Evolutionary conservation across 1,140 invertebrate genomes (phyloP), one percentile per base, ranked within the genome.

Genomic region (Armadillidium nasatum): DNA sequence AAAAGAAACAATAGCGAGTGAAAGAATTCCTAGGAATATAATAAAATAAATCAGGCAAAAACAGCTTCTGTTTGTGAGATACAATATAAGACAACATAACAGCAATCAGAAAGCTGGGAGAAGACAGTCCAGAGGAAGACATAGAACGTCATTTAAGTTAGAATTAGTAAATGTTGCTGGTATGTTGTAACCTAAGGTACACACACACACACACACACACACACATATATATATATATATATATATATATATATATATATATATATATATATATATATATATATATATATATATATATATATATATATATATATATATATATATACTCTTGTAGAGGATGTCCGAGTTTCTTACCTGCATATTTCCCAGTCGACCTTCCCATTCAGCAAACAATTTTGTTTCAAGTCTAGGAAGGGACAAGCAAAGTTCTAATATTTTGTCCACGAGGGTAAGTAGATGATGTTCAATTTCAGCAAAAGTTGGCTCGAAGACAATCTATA

Each of bases 401-500:
- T 96, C 93, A 43, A 96, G 86, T 76, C 92, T 87, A 0, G 92
- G 91, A 73, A 94, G 87, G 73, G 86, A 85, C 73, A 87, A 85
- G 46, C 92, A 89, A 46, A 90, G 88, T 76, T 90, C 85, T 33
- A 92, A 89, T 82, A 95, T 89, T 21, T 88, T 87, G 82, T 92
- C 90, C 78, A 92, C 89, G 13, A 93, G 84, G 45, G 88, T 87
- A n/a, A 92, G 84, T 2, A 95, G 85, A 75, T 89, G 88, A 75
- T 90, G 87, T 75, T 88, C 86, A 78, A 95, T 91, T 78, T 89
- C 88, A 69, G 89, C 89, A 81, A 95, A 94, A 0, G 89, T 87
- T 0, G 94, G 94, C 74, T 93, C 91, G 84, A 94, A 95, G 68
- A 87, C 86, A 66, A 95, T 89, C 0, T 87, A 54, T 72, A 21